These are phyloP conservation scores for Drosophila subobscura DNA, from an alignment of 1,140 invertebrate genomes.

Conservation along the genomic window DNA sequence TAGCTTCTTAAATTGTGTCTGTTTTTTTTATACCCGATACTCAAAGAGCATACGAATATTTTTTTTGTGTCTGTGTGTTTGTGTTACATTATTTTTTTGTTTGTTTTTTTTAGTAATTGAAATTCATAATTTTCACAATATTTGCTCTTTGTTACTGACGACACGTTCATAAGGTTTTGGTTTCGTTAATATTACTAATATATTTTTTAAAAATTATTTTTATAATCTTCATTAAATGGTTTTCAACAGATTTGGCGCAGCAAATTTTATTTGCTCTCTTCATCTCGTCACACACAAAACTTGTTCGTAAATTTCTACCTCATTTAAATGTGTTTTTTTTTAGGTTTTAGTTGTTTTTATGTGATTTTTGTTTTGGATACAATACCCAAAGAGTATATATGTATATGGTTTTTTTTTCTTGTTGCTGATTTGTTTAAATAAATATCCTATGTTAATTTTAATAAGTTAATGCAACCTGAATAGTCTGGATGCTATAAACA, in stretches of 20 bases:
- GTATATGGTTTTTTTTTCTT: slow-evolving; percentile 3
- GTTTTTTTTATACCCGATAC: slow-evolving; percentile 4
- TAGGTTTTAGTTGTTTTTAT: slow-evolving; percentile 19
- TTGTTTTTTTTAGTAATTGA: slow-evolving; percentile 70
- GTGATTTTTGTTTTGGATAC: no score
- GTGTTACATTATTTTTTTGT: slow-evolving; percentile 46
- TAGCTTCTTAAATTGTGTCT: slow-evolving; percentile 64
- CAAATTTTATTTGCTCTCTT: slow-evolving; percentile 76
- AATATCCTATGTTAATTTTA: slow-evolving; percentile 62
- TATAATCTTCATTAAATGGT: slow-evolving; percentile 80
- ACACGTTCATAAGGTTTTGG: slow-evolving; percentile 64
- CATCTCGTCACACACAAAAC: slow-evolving; percentile 57
- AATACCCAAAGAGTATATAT: no score
- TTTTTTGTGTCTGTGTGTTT: slow-evolving; percentile 22
- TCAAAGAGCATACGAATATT: background rate
- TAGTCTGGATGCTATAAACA: slow-evolving; percentile 54
- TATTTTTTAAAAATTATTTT: slow-evolving; percentile 79
- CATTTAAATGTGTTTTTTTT: slow-evolving; percentile 19
- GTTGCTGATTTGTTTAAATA: slow-evolving; percentile 56
- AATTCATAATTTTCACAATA: slow-evolving; percentile 82
- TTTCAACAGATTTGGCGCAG: slow-evolving; percentile 80
- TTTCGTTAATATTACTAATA: slow-evolving; percentile 41
- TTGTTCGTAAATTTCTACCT: slow-evolving; percentile 50
- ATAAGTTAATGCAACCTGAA: slow-evolving; percentile 73
- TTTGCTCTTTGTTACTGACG: slow-evolving; percentile 79